Evolutionary conservation across 2,797 vertebrate genomes (phyloP).

Genomic region (Enteromius trimaculatus): DNA sequence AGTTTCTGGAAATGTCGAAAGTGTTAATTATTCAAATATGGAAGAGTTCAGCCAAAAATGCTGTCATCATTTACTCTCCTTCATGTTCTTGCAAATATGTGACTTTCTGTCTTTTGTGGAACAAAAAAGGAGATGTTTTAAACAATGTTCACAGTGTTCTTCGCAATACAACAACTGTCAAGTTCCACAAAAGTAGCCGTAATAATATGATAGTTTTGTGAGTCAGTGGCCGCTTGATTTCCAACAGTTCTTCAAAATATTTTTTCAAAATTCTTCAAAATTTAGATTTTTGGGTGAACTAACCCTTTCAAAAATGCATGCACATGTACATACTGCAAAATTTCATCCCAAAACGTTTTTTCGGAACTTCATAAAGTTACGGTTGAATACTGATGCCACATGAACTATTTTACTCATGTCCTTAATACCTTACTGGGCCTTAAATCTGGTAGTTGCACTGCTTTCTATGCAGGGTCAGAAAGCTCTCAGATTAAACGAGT

Average conservation of each 20-base stretch:
- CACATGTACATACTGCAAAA: neutral
- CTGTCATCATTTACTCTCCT: neutral
- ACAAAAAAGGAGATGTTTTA: neutral
- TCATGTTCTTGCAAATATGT: neutral
- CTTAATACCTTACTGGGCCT: too few species aligned
- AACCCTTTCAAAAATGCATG: neutral
- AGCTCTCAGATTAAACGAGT: neutral
- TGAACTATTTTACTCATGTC: neutral
- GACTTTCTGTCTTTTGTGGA: neutral
- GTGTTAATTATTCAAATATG: neutral
- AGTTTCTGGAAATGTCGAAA: neutral
- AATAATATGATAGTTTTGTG: neutral
- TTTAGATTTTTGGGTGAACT: too few species aligned
- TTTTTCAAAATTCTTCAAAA: too few species aligned
- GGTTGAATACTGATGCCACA: too few species aligned
- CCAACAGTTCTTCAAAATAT: too few species aligned
- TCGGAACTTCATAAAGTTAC: neutral
- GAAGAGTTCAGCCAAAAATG: neutral
- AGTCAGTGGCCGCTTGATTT: too few species aligned
- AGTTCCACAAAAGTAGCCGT: neutral
- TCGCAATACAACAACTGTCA: neutral
- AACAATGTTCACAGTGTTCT: neutral
- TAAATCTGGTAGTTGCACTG: too few species aligned
- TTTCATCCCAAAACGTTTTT: neutral
- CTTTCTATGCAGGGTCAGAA: too few species aligned